phyloP scores from a whole-genome alignment of 53 echinoderm and acorn worm species.

The Actinopyga echinites region DNA sequence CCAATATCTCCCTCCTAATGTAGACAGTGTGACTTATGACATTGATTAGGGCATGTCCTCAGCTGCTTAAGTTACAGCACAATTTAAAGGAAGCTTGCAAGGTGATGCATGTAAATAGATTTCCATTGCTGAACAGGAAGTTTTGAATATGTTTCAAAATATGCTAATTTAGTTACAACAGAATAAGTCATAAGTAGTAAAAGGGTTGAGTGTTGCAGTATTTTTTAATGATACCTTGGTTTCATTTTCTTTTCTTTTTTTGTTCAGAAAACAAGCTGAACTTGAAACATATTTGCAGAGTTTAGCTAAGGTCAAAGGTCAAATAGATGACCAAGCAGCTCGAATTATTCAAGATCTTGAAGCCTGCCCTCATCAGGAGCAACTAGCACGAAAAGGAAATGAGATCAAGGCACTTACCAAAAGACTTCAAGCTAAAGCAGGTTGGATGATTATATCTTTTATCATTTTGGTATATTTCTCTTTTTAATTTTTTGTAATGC shows the following conservation, averaged over 20 bases:
- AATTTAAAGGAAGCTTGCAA: background rate
- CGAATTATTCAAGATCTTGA: constrained; percentile 54
- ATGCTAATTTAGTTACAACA: too few species aligned
- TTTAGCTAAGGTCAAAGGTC: constrained; percentile 67
- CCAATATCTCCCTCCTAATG: too few species aligned
- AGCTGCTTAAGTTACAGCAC: too few species aligned
- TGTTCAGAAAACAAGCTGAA: constrained; percentile 51
- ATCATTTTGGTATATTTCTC: too few species aligned
- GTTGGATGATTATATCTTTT: constrained; percentile 41
- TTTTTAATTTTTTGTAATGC: too few species aligned
- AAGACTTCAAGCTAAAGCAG: constrained; percentile 58
- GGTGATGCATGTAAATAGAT: background rate
- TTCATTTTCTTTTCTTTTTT: background rate
- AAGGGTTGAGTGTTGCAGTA: too few species aligned
- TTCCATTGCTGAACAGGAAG: too few species aligned
- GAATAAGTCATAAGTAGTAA: too few species aligned
- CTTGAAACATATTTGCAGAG: constrained; percentile 62
- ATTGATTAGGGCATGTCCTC: too few species aligned
- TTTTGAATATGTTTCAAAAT: too few species aligned
- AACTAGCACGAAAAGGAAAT: constrained; percentile 56
- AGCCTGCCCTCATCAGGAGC: constrained; percentile 65
- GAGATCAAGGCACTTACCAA: constrained; percentile 45
- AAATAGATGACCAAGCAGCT: constrained; percentile 64
- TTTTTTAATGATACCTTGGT: too few species aligned
- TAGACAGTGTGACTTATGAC: too few species aligned